Base-by-base conservation (phyloP, 2,888 invertebrate genomes). In the Chymomyza amoena region DNA sequence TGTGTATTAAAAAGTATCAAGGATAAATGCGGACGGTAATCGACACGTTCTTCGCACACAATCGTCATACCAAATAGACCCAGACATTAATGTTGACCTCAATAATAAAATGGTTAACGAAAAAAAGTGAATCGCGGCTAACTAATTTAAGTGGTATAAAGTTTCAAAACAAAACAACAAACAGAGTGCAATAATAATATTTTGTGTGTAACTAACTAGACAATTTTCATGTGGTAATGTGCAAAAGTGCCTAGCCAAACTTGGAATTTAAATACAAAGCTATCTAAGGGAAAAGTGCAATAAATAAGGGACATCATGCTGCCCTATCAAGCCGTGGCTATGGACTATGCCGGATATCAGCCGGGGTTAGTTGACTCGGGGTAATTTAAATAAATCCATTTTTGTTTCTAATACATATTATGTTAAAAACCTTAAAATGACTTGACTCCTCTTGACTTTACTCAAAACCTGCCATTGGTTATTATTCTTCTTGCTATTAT, bases 241-340 rank as follows among this genome's bases (percentile, higher is more conserved):
- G 39, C 39, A 45, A 4, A 10, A 45, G 39, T 45, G 10, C 4
- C 13, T 13, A 45, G 10, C 39, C 10, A 13, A 45, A 0, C 39
- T 13, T 13, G 39, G 2, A 45, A 45, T 13, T 45, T 45, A 13
- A 54, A 54, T 18, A 54, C 3, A 54, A 54, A 2, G 60, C 50
- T 51, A 28, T 60, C 56, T 57, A 59, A 52, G 16, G 13, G 1
- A 52, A 52, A 25, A 25, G 25, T 59, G 61, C 65, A 69, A 68
- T 64, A 13, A 79, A 72, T 64, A 77, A 75, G 84, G 77, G 75
- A 75, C 70, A 96, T 96, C 70, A 96, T 96, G 96, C 94, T 96
- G 94, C 96, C 96, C 90, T 96, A 96, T 93, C 96, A 96, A 93
- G 95, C 95, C 83, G 96, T 97, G 63, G 96, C 97, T 90, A 97